phyloP scores from a whole-genome alignment of 2,888 invertebrate species.

The Callinectes sapidus region DNA sequence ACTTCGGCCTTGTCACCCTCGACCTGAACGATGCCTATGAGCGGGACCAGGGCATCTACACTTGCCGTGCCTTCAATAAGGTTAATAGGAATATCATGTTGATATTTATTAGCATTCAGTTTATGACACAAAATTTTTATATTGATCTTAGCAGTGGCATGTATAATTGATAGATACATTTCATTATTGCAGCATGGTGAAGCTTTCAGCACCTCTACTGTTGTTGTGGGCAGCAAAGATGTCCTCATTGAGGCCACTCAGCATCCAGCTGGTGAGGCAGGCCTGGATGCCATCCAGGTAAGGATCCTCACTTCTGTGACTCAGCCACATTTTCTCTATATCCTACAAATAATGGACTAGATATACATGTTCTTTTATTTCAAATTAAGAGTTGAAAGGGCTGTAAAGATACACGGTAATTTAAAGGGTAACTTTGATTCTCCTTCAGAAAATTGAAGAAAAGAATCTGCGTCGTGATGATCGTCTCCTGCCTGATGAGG shows the following conservation, averaged over 20 bases:
- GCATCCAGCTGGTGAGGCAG: conserved; percentile 96
- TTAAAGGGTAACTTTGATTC: not conserved
- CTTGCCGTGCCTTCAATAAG: conserved; percentile 91
- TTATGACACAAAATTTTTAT: not conserved
- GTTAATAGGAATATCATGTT: conserved; percentile 31
- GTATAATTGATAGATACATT: not conserved
- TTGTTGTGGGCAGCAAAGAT: conserved; percentile 80
- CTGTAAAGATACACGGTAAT: not conserved
- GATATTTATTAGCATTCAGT: not conserved
- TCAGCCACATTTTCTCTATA: not conserved
- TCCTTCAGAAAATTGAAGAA: conserved; percentile 79
- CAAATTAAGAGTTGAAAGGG: not conserved
- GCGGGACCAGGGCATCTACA: conserved; percentile 94
- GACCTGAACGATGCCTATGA: conserved; percentile 94
- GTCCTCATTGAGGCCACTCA: conserved; percentile 91
- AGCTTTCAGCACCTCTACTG: conserved; percentile 92
- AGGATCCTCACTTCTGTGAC: not conserved
- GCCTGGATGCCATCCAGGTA: conserved; percentile 91
- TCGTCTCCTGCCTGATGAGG: conserved; percentile 83
- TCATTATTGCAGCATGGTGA: conserved; percentile 81
- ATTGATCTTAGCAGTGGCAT: not conserved
- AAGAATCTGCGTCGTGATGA: conserved; percentile 71
- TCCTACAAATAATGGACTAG: not conserved
- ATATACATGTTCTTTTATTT: not conserved
- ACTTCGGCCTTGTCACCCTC: conserved; percentile 96